Base-by-base conservation (phyloP, 2,797 vertebrate species). In the Botia almorhae region DNA sequence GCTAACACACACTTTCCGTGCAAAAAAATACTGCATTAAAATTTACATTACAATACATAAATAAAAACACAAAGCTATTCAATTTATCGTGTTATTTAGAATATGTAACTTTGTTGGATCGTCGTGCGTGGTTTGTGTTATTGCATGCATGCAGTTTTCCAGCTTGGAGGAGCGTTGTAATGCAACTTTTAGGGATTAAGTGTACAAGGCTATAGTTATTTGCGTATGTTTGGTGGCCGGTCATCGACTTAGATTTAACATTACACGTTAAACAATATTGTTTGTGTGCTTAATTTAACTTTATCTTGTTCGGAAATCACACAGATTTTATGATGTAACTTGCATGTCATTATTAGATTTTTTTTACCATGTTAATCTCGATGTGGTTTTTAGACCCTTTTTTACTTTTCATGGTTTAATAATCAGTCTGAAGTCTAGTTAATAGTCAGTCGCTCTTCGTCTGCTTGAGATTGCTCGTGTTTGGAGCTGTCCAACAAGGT, bases 401-500 rank as follows among this genome's bases (percentile, higher is more conserved):
- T 50, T 56, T 2, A n/a, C 19, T 33, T 1, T 46, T 2, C 21
- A 4, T 51, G 2, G 17, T 23, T 72, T 64, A 43, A 39, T 33
- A 51, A 23, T 46, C 43, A 8, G 10, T 7, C 7, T 23, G 4
- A 19, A 3, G 6, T n/a, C 29, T 26, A 26, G 23, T 26, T 26
- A 26, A 26, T 26, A 3, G 6, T n/a, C 29, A 36, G 56, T 33
- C 43, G 46, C 21, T 71, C n/a, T 21, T 74, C 13, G 58, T 29
- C 4, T 67, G 55, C 2, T 72, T 50, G 16, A 48, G 21, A 23
- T 43, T n/a, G n/a, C 5, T 70, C 56, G 46, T 69, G 53, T 64
- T 83, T 78, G 88, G 85, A 90, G 92, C 92, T 92, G 92, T 93
- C 91, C 84, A 89, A 89, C 26, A 83, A 82, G 58, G 75, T n/a